These are phyloP conservation scores for Temnothorax longispinosus DNA, from an alignment of 1,140 invertebrate species.

Conservation along the genomic window DNA sequence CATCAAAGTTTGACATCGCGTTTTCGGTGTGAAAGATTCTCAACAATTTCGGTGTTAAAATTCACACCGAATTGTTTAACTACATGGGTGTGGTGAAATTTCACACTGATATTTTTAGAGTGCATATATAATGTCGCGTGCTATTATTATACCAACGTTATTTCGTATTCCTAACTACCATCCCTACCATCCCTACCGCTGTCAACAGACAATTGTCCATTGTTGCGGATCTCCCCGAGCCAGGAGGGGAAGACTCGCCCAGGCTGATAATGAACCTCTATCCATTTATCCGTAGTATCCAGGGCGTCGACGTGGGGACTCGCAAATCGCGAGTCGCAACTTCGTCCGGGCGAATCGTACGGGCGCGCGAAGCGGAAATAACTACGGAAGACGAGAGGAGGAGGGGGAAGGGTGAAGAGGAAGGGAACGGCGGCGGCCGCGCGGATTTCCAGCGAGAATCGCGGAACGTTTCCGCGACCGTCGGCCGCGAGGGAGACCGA, in stretches of 20 bases:
- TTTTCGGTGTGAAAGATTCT: no score
- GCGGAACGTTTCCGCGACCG: constrained; percentile 62
- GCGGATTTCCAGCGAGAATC: constrained; percentile 37
- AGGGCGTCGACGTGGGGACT: not conserved
- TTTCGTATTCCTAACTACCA: not conserved
- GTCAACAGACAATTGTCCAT: constrained; percentile 30
- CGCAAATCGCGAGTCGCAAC: not conserved
- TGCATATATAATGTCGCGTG: no score
- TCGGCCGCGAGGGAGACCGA: constrained; percentile 19
- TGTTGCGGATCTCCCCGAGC: constrained; percentile 20
- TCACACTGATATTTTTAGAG: no score
- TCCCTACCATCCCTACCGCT: not conserved
- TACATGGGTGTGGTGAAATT: no score
- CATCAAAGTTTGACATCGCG: no score
- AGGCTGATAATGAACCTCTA: constrained; percentile 28
- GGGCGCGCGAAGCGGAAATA: constrained; percentile 37
- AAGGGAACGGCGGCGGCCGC: not conserved
- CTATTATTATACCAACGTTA: constrained; percentile 14
- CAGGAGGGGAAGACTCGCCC: not conserved
- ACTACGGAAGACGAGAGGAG: not conserved
- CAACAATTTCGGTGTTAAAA: no score
- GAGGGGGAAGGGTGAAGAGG: not conserved
- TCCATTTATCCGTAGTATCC: constrained; percentile 30
- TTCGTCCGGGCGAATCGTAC: constrained; percentile 12
- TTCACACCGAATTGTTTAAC: no score